Base-by-base conservation (phyloP, 2,888 invertebrate species). In the Noctuana brunneofusca region DNA sequence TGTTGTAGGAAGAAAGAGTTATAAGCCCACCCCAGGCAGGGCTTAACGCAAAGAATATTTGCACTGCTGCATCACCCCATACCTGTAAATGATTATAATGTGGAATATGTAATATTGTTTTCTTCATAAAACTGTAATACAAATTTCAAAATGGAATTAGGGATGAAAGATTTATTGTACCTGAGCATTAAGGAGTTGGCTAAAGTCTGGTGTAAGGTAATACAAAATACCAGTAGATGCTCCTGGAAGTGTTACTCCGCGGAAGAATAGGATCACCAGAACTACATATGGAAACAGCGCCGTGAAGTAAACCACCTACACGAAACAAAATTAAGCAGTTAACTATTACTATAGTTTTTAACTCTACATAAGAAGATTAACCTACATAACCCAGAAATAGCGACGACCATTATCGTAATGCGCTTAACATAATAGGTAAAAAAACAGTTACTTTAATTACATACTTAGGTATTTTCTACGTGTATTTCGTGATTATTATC, bases 21-120 rank as follows among this genome's bases (percentile, higher is more conserved):
- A 97, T 96, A 12, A 97, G 92, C 41, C 97, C 97, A 56, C 97
- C 97, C 95, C 97, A 96, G 57, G 96, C 96, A 3, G 96, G 96
- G 73, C 96, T 96, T 22, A 97, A 85, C 0, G 97, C 96, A 81
- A 96, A 97, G 85, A 97, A 97, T 75, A 97, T 96, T 84, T 97
- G 97, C 20, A 96, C 96, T 0, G 96, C 96, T 0, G 96, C 96
- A 78, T 96, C 96, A 50, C 96, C 96, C 96, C 95, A 96, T 12
- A 96, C 95, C 94, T 95, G 65, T n/a, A n/a, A n/a, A n/a, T n/a
- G n/a, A n/a, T n/a, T n/a, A n/a, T n/a, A n/a, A n/a, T n/a, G n/a
- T n/a, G n/a, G n/a, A n/a, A n/a, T n/a, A n/a, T n/a, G n/a, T n/a
- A n/a, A n/a, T n/a, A n/a, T n/a, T n/a, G n/a, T n/a, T n/a, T n/a